Evolutionary conservation across 1,140 invertebrate genomes (phyloP), one percentile per base, ranked within the genome.

Genomic region (Drosophila mayri): DNA sequence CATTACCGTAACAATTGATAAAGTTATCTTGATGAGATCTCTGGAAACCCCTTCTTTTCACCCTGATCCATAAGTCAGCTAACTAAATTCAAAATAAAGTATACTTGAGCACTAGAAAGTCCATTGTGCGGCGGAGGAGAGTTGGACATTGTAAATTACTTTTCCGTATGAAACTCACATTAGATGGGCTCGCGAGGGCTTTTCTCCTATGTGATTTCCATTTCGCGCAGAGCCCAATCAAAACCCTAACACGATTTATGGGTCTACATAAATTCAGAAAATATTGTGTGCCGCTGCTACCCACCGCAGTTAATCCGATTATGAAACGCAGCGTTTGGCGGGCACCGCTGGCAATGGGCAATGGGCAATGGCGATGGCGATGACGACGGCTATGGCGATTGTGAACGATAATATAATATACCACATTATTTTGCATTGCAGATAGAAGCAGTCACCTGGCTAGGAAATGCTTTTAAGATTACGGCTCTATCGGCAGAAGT

Each of bases 221-320:
- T 76, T 87, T 70, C 35, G 65, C 55, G 76, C 73, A 71, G 52
- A 63, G 65, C 58, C 79, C 72, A 78, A 83, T 73, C 76, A 50
- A 63, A 67, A 86, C 70, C 78, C 82, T 54, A 63, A 75, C 44
- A 83, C 82, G 83, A 86, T 86, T 87, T 87, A 86, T 86, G 83
- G 50, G 85, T 70, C 73, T 84, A 87, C 84, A 87, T 88, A 87
- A 88, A 88, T 87, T 87, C 67, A 81, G 72, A 66, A 63, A 68
- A 85, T 90, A 90, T 84, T 90, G 79, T 88, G 49, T 57, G 67
- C 43, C 54, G 32, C 44, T 62, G 30, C 61, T 90, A 90, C 86
- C 86, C 81, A 90, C 86, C 86, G 86, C 86, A 90, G 86, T 90
- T 90, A 90, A 90, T 79, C 86, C 60, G 86, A 85, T 90, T 90